Evolutionary conservation across 2,797 vertebrate genomes (phyloP), one percentile per base, ranked within the genome.

Genomic region (Meriones psammophilus): DNA sequence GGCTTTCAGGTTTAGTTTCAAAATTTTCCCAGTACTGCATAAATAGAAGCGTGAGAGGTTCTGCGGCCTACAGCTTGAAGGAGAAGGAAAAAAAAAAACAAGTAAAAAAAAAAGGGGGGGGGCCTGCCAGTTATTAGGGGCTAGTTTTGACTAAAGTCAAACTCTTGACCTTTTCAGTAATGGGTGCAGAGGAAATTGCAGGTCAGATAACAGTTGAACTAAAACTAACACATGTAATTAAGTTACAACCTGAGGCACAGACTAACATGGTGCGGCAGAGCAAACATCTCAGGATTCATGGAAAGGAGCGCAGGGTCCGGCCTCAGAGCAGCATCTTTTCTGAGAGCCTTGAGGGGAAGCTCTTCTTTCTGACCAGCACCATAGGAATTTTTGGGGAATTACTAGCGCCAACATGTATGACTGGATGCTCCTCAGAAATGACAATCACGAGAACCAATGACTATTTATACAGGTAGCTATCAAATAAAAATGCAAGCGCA

Each of bases 141-240:
- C 92, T 69, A 86, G 78, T 66, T 66, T 95, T 54, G 20, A 89
- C 97, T 88, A 80, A 42, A 95, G 42, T 88, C 69, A 90, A 97
- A 96, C 30, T 98, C 97, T 96, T 97, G 97, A 97, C 92, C 93
- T 94, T 94, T 86, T 84, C 88, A 95, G 95, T 96, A 77, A 83
- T 97, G 90, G 96, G 28, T 93, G 85, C 56, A 93, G 94, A 97
- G 90, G 96, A 98, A 98, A 98, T 92, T 96, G 93, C 54, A 97
- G 74, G 91, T 97, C 81, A 94, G 96, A 66, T 93, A 97, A 74
- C 0, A 9, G 88, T 97, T 91, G 76, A 93, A 95, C 92, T 93
- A 85, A 94, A 96, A 91, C 60, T 86, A 96, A 94, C 88, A 93
- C 9, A 33, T 30, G 60, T 88, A 96, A 96, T 97, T 97, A 96